A percentile compares a stretch with the other conserved stretches of the same genome.
These are phyloP conservation scores for Haemorhous mexicanus DNA, from an alignment of 2,113 vertebrate genomes.

Conservation along the genomic window DNA sequence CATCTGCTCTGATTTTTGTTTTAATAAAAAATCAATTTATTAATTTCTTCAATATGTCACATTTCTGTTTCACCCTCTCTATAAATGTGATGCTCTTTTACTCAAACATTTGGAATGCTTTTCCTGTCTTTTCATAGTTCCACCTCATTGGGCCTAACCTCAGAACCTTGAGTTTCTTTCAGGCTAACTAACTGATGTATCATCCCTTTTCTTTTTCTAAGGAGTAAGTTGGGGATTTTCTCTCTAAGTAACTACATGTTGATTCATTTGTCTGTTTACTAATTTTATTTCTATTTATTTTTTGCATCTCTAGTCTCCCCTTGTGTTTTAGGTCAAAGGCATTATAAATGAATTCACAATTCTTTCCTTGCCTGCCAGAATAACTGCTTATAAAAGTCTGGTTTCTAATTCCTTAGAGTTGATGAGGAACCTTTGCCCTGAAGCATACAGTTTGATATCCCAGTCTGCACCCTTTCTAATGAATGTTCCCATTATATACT, in stretches of 20 bases:
- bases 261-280: background rate
- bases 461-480: background rate
- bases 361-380: background rate
- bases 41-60: background rate
- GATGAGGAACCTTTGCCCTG: background rate
- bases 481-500: constrained; percentile 22
- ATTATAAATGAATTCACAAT: background rate
- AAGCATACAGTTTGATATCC: background rate
- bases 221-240: background rate
- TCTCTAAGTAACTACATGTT: background rate
- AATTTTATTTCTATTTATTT: background rate
- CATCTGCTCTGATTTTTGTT: background rate
- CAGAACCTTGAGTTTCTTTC: background rate
- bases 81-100: background rate
- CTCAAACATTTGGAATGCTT: background rate
- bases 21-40: background rate
- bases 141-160: background rate
- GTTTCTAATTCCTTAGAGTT: background rate
- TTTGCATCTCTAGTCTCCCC: background rate
- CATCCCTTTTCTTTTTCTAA: background rate
- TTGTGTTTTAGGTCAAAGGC: background rate
- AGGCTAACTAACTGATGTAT: background rate
- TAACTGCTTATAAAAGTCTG: background rate
- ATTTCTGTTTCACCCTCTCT: background rate
- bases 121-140: background rate